Evolutionary conservation across 2,888 invertebrate genomes (phyloP), one percentile per base, ranked within the genome.

Genomic region (Drosophila colorata): DNA sequence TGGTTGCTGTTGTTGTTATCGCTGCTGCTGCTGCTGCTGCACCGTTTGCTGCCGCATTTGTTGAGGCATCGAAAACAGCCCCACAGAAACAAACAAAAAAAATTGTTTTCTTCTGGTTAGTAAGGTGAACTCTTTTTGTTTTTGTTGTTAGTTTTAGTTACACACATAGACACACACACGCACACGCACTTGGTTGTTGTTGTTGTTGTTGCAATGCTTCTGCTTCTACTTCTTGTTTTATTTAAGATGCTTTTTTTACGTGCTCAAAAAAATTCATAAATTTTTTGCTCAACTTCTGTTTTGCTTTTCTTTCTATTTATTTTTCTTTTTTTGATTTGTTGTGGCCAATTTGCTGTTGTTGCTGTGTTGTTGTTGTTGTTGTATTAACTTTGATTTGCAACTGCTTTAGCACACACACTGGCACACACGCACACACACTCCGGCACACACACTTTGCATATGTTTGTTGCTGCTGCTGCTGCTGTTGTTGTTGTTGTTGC

Each of bases 251-350:
- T 66, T 59, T 59, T 28, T 80, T 74, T 85, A 85, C 81, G 81
- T 81, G 81, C 81, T 71, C 85, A 81, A 81, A 81, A 81, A 81
- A 81, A 81, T 85, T 37, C 83, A 68, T 72, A 35, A 64, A 69
- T 57, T 67, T 57, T 47, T 20, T 13, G 11, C 1, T 33, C 13
- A 33, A 13, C 33, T 33, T 33, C 33, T 33, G 33, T 33, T 33
- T 33, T 33, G 33, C 0, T 14, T 41, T 18, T 14, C 7, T 28
- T 28, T 28, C 23, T n/a, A n/a, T n/a, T 20, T 20, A 3, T 33
- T 11, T 48, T 40, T 13, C 3, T 25, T n/a, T n/a, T 61, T 28
- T 14, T 46, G 16, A 33, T 47, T 48, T 46, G 18, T 49, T 68
- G 52, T 68, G 78, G 53, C 81, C 78, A 78, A 78, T 80, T 80